A percentile compares a stretch with the other conserved stretches of the same genome.
phyloP scores from a whole-genome alignment of 1,140 invertebrate genomes.

The Cyrtorhinus lividipennis region DNA sequence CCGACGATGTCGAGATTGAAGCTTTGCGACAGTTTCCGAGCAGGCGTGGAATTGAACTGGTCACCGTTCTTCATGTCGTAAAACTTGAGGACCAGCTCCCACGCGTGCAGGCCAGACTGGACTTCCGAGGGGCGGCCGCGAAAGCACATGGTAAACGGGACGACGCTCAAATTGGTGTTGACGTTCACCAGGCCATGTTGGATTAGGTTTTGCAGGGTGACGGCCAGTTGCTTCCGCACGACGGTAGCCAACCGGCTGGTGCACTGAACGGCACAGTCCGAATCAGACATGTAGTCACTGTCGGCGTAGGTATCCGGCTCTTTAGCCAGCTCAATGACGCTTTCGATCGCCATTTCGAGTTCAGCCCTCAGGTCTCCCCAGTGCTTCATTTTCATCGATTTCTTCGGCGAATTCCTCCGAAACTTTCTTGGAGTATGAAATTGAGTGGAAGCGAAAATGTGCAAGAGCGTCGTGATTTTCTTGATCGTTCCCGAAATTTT shows the following conservation, averaged over 20 bases:
- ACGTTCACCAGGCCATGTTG: conserved; percentile 72
- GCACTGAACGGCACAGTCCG: conserved; percentile 40
- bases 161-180: conserved; percentile 48
- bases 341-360: conserved; percentile 76
- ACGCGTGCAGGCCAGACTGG: conserved; percentile 55
- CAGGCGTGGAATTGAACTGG: conserved; percentile 84
- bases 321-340: conserved; percentile 50
- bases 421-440: conserved; percentile 52
- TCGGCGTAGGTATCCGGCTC: conserved; percentile 36
- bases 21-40: conserved; percentile 90
- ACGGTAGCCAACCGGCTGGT: conserved; percentile 66
- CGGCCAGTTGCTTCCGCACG: conserved; percentile 80
- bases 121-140: conserved; percentile 39
- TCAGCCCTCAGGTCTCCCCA: conserved; percentile 87
- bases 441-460: conserved; percentile 85
- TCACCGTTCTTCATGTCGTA: conserved; percentile 79
- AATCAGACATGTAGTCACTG: conserved; percentile 46
- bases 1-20: conserved; percentile 92
- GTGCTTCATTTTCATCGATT: conserved; percentile 68
- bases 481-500: conserved; percentile 57
- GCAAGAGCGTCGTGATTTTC: conserved; percentile 70
- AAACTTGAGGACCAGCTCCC: conserved; percentile 81
- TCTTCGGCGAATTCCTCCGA: conserved; percentile 71
- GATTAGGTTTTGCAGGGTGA: conserved; percentile 76
- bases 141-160: conserved; percentile 85